Evolutionary conservation across 2,797 vertebrate genomes (phyloP).

Genomic region (Tarsius wallacei): DNA sequence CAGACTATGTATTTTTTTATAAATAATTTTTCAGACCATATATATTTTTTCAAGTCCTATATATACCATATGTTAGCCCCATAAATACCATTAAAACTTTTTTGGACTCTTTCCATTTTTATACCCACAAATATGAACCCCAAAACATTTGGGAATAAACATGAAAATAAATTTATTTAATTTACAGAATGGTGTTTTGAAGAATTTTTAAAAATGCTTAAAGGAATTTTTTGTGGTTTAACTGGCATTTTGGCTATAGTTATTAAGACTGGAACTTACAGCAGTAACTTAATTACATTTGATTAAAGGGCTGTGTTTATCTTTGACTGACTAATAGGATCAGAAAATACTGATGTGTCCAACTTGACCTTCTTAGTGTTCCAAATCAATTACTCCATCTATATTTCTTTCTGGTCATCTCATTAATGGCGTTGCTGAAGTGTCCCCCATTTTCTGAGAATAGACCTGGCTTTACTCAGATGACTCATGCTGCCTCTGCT

Average conservation of each 20-base stretch:
- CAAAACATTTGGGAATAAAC: background rate
- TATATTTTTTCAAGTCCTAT: constrained; percentile 44
- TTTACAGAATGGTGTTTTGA: constrained; percentile 30
- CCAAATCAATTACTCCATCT: constrained; percentile 33
- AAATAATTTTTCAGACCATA: constrained; percentile 17
- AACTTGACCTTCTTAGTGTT: constrained; percentile 60
- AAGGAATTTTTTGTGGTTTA: background rate
- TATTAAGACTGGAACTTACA: constrained; percentile 46
- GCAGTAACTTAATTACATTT: constrained; percentile 72
- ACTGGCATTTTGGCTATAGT: constrained; percentile 58
- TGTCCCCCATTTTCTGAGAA: background rate
- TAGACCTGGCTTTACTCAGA: background rate
- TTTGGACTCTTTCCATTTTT: background rate
- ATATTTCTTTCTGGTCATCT: constrained; percentile 16
- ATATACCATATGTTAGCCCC: background rate
- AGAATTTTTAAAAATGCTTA: background rate
- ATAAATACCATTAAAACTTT: background rate
- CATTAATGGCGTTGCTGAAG: background rate
- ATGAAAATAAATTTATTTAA: constrained; percentile 41
- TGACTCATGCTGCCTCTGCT: background rate
- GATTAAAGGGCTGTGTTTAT: constrained; percentile 67
- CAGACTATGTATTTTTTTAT: constrained; percentile 11
- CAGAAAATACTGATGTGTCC: constrained; percentile 47
- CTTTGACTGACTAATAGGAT: constrained; percentile 12
- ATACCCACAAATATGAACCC: background rate